Conservation (phyloP, 2,797 vertebrate genomes). For the Sciurus carolinensis region DNA sequence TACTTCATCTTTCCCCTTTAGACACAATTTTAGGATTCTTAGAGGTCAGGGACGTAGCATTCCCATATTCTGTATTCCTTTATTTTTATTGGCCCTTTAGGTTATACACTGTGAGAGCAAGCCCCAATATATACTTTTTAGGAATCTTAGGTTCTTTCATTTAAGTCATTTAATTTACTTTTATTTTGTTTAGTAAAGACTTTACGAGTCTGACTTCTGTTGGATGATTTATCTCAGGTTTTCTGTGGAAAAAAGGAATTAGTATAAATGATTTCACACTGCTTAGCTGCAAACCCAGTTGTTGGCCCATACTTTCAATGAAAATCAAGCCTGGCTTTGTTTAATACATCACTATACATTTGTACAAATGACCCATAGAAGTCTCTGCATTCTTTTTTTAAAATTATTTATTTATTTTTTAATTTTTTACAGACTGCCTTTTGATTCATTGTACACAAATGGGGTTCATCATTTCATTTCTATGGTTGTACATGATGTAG, state of each 20-base stretch:
- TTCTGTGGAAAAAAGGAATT: background rate
- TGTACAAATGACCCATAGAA: background rate
- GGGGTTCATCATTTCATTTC: too few species aligned
- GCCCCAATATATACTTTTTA: background rate
- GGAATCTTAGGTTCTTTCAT: background rate
- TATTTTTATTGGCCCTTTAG: background rate
- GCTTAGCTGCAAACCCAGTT: background rate
- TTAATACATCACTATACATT: background rate
- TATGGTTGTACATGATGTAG: too few species aligned
- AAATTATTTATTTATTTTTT: too few species aligned
- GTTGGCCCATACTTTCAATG: background rate
- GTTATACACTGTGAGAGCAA: background rate
- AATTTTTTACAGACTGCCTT: too few species aligned
- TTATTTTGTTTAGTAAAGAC: slow-evolving; percentile 15
- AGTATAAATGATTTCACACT: slow-evolving; percentile 19
- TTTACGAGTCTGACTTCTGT: background rate
- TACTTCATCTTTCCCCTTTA: slow-evolving; percentile 38
- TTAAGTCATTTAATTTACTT: background rate
- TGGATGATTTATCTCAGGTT: background rate
- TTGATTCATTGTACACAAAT: too few species aligned
- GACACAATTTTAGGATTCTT: background rate
- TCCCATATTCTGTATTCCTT: background rate
- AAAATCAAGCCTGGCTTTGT: background rate
- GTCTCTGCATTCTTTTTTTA: background rate
- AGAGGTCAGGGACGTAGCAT: background rate